Evolutionary conservation across 2,797 vertebrate genomes (phyloP).

Genomic region (Brachyalestes nurse): DNA sequence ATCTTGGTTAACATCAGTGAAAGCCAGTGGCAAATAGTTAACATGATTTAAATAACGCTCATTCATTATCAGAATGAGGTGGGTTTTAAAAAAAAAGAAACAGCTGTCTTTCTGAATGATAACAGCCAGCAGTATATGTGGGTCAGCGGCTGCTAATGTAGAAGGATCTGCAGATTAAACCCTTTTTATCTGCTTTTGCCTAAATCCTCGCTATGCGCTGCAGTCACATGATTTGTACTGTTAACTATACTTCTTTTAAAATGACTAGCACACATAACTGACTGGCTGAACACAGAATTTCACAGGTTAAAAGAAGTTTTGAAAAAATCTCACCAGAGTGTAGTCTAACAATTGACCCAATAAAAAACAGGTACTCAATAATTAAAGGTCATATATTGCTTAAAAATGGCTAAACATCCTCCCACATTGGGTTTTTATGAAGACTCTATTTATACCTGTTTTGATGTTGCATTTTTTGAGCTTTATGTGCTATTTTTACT

Average conservation of each 20-base stretch:
- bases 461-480: no score
- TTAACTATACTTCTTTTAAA: conserved; percentile 55
- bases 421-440: no score
- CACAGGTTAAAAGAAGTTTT: not conserved
- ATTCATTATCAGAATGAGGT: not conserved
- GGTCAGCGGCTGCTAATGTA: conserved; percentile 82
- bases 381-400: not conserved
- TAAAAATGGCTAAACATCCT: not conserved
- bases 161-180: conserved; percentile 81
- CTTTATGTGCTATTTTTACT: no score
- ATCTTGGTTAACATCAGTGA: no score
- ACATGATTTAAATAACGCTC: not conserved
- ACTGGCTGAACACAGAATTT: not conserved
- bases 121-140: conserved; percentile 71
- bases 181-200: conserved; percentile 78
- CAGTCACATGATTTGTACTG: conserved; percentile 76
- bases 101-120: conserved; percentile 31
- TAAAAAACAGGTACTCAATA: not conserved
- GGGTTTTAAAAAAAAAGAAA: no score
- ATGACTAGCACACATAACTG: conserved; percentile 58
- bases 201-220: conserved; percentile 78
- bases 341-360: not conserved
- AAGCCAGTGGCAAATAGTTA: no score
- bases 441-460: no score
- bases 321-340: no score